phyloP scores from a whole-genome alignment of 2,797 vertebrate genomes.

The Pygocentrus nattereri region DNA sequence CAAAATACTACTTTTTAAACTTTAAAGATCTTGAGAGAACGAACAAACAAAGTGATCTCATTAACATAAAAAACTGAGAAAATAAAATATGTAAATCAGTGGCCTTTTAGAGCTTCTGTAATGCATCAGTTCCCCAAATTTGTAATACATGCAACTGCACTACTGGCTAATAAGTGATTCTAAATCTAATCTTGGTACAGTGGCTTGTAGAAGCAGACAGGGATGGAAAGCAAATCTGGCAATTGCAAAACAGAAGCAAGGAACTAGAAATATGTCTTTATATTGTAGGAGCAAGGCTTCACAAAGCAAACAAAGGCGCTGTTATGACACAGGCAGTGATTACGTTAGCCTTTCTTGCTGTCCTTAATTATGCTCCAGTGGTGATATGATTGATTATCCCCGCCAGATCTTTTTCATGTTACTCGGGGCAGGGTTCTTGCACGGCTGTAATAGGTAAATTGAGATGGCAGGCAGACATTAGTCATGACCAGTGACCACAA shows the following conservation, averaged over 20 bases:
- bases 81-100: too few relatives aligned
- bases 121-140: not conserved
- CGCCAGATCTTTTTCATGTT: not conserved
- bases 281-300: not conserved
- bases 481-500: not conserved
- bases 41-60: too few relatives aligned
- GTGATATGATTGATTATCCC: constrained; percentile 13
- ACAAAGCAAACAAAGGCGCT: not conserved
- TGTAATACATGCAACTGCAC: not conserved
- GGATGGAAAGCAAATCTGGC: not conserved
- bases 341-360: constrained; percentile 9
- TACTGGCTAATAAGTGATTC: not conserved
- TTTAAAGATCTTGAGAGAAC: too few relatives aligned
- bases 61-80: too few relatives aligned
- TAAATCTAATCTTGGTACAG: not conserved
- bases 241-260: not conserved
- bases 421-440: not conserved
- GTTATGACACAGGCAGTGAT: not conserved
- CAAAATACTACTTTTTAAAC: too few relatives aligned
- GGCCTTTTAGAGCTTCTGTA: not conserved
- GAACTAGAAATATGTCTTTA: not conserved
- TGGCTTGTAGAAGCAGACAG: not conserved
- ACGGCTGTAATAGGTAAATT: constrained; percentile 9
- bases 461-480: constrained; percentile 19
- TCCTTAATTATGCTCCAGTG: constrained; percentile 1